phyloP scores from a whole-genome alignment of 2,888 invertebrate genomes.

The Agrochola lota region DNA sequence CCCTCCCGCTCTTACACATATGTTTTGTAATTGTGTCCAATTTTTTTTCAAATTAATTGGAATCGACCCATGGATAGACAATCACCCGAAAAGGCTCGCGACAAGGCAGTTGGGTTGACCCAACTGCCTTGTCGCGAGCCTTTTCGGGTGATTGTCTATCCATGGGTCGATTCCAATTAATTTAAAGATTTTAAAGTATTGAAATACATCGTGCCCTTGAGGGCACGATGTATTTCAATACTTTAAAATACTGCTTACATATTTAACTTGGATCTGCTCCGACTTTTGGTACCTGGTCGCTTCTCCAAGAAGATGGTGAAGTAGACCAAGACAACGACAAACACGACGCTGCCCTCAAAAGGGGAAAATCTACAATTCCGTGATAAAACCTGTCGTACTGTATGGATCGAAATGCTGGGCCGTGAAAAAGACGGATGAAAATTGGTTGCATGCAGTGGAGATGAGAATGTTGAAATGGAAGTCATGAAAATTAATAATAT shows the following conservation, averaged over 20 bases:
- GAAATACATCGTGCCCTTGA: too few species aligned
- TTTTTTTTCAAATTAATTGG: neutral
- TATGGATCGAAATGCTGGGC: too few species aligned
- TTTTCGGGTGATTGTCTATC: neutral
- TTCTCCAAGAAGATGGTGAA: too few species aligned
- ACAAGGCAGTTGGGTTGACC: neutral
- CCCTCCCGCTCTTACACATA: too few species aligned
- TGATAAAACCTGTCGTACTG: too few species aligned
- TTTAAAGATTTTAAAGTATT: too few species aligned
- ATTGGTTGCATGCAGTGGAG: neutral
- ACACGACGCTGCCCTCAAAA: too few species aligned
- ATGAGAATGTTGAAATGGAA: neutral
- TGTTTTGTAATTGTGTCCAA: neutral
- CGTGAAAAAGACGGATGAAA: neutral
- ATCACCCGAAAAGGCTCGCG: neutral
- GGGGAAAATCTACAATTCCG: too few species aligned
- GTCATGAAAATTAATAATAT: neutral
- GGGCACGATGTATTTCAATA: neutral
- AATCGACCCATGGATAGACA: neutral
- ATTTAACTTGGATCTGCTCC: too few species aligned
- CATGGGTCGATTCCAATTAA: neutral
- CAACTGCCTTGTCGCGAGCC: neutral
- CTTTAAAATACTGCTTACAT: neutral
- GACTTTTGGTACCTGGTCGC: too few species aligned
- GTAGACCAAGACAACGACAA: too few species aligned